Conservation (phyloP, 2,888 invertebrate species). For the Zygogramma bicolorata region DNA sequence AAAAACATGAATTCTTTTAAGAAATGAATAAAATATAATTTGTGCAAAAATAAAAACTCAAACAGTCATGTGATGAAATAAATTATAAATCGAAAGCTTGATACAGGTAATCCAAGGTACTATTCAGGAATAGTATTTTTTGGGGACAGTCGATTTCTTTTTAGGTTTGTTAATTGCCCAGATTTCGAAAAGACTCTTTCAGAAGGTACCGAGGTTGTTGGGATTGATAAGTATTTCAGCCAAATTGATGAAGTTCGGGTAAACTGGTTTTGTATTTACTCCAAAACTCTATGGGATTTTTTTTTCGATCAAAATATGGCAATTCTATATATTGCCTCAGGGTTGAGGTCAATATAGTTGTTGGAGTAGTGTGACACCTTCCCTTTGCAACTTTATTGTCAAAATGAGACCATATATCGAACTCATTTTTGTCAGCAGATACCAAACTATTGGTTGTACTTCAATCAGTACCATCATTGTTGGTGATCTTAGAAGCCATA, state of each 20-base stretch:
- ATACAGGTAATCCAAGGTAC: too few relatives aligned
- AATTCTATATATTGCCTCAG: constrained; percentile 28
- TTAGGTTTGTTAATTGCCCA: constrained; percentile 44
- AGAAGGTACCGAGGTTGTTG: constrained; percentile 49
- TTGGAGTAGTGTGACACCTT: constrained; percentile 24
- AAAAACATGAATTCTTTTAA: too few relatives aligned
- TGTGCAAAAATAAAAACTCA: too few relatives aligned
- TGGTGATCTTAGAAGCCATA: not conserved
- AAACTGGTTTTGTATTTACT: constrained; percentile 33
- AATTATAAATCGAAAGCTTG: too few relatives aligned
- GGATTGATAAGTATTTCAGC: constrained; percentile 42
- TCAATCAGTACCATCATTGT: not conserved
- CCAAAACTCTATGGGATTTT: constrained; percentile 44
- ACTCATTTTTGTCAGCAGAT: not conserved
- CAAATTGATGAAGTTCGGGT: constrained; percentile 44
- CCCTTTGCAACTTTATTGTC: constrained; percentile 32
- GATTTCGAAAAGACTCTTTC: constrained; percentile 51
- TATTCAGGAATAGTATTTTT: not conserved
- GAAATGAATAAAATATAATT: too few relatives aligned
- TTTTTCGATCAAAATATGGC: constrained; percentile 35
- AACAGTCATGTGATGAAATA: too few relatives aligned
- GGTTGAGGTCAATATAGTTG: constrained; percentile 23
- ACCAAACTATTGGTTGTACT: not conserved
- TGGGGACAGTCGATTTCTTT: constrained; percentile 6
- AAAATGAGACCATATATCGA: constrained; percentile 32